A percentile compares a stretch with the other conserved stretches of the same genome.
Evolutionary conservation across 2,888 invertebrate species (phyloP).

Genomic region (Leptinotarsa rubiginosa): DNA sequence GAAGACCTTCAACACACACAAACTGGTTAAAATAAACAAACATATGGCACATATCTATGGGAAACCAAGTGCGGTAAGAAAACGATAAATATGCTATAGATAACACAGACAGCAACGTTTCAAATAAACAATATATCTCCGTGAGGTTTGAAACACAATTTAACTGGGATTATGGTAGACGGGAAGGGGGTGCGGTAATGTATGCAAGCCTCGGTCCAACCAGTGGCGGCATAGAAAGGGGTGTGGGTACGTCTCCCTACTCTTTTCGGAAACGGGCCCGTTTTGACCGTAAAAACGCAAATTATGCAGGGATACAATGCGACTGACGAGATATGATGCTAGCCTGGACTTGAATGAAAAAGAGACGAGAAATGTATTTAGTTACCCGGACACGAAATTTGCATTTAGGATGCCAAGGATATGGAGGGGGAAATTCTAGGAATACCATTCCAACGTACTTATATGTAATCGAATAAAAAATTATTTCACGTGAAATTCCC

Average conservation of each 20-base stretch:
- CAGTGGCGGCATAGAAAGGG: conserved; percentile 3
- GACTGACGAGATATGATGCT: background rate
- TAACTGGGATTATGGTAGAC: conserved; percentile 35
- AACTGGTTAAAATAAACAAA: conserved; percentile 22
- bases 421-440: no score
- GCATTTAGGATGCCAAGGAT: background rate
- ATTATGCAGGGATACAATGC: background rate
- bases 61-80: conserved; percentile 37
- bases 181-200: conserved; percentile 28
- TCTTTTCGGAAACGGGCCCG: background rate
- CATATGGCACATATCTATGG: conserved; percentile 32
- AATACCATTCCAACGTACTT: no score
- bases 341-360: background rate
- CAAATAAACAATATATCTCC: conserved; percentile 38
- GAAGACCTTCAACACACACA: background rate
- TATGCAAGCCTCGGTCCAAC: conserved; percentile 31
- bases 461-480: no score
- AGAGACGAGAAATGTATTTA: background rate
- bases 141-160: conserved; percentile 34
- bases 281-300: background rate
- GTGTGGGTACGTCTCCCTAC: background rate
- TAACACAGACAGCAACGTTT: conserved; percentile 28
- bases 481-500: no score
- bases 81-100: conserved; percentile 30
- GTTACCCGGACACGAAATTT: background rate